phyloP scores from a whole-genome alignment of 2,888 invertebrate genomes.

The Elegia similella region DNA sequence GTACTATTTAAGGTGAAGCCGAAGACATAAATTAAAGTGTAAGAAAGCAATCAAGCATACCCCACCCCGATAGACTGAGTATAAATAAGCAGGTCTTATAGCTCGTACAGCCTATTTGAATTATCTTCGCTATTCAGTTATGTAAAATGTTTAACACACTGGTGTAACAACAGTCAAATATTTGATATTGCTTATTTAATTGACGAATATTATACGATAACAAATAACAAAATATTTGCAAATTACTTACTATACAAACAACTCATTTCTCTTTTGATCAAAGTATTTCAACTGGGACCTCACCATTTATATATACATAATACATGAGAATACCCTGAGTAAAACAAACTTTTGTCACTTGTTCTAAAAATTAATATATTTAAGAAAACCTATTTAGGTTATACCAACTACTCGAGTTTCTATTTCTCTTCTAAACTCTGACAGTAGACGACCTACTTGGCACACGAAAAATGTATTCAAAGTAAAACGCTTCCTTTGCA shows the following conservation, averaged over 20 bases:
- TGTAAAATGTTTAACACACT: background rate
- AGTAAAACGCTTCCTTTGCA: constrained; percentile 47
- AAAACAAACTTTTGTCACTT: background rate
- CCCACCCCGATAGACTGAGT: background rate
- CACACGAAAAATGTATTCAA: constrained; percentile 51
- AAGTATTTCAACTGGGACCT: background rate
- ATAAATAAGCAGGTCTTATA: background rate
- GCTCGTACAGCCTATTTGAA: background rate
- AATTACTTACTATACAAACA: background rate
- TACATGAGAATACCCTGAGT: background rate
- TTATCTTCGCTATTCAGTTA: background rate
- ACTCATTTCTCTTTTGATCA: background rate
- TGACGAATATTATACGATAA: background rate
- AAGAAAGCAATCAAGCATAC: background rate
- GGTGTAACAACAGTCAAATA: background rate
- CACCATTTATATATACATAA: background rate
- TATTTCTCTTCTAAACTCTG: constrained; percentile 49
- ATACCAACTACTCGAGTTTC: constrained; percentile 37
- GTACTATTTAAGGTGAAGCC: background rate
- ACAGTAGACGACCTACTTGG: constrained; percentile 70
- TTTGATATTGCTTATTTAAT: background rate
- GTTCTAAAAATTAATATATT: background rate
- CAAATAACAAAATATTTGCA: background rate
- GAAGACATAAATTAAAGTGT: background rate
- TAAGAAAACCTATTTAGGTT: constrained; percentile 26